These are phyloP conservation scores for Pogoniulus pusillus DNA, from an alignment of 2,797 vertebrate species.

Conservation along the genomic window DNA sequence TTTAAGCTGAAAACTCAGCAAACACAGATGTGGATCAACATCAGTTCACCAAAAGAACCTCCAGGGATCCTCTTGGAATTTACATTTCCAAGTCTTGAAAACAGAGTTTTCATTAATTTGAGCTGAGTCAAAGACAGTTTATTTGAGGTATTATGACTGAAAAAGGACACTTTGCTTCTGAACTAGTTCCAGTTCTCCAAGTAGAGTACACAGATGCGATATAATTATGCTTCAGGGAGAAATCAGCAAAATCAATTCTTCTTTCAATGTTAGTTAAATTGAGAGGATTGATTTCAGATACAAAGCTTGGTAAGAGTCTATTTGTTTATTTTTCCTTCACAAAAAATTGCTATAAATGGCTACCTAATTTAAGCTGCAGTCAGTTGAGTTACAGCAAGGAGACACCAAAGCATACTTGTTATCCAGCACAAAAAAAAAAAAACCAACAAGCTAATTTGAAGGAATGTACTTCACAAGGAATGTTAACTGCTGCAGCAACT, in stretches of 20 bases:
- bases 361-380: not conserved
- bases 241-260: slow-evolving; percentile 42
- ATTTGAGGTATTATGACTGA: not conserved
- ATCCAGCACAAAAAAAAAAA: not conserved
- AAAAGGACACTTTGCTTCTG: not conserved
- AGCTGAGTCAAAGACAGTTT: not conserved
- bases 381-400: not conserved
- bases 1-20: not conserved
- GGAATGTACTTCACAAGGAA: not conserved
- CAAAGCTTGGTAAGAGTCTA: not conserved
- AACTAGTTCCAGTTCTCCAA: not conserved
- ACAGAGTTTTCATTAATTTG: not conserved
- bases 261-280: slow-evolving; percentile 49
- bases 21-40: not conserved
- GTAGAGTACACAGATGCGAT: not conserved
- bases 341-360: not conserved
- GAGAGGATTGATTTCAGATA: slow-evolving; percentile 50
- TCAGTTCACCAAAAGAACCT: not conserved
- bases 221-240: not conserved
- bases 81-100: not conserved
- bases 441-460: not conserved
- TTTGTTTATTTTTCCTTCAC: slow-evolving; percentile 29
- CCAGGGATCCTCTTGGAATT: not conserved
- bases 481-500: not conserved
- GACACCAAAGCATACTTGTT: not conserved